Evolutionary conservation across 2,888 invertebrate genomes (phyloP), one percentile per base, ranked within the genome.

Genomic region (Subacronicta megacephala): DNA sequence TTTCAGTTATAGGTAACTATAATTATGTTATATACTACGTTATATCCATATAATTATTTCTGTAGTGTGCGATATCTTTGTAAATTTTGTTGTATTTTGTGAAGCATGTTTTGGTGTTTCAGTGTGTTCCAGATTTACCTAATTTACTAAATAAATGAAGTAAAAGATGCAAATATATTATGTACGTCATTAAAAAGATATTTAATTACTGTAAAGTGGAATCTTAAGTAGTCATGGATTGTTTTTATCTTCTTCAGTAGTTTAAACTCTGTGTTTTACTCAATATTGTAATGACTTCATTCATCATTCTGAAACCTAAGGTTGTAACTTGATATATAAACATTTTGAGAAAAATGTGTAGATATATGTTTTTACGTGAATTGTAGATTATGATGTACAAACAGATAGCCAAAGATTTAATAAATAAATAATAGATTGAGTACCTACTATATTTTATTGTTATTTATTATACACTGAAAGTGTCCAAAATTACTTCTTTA

Each of bases 251-350:
- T 67, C 43, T 71, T 75, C 42, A 58, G 75, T 78, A 80, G 74
- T 68, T 76, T 63, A 60, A 65, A 74, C 70, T 78, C 43, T 66
- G 71, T 72, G 53, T 72, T 71, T 77, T 52, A 59, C 65, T 69
- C 59, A 67, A 44, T 59, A 53, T 18, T 46, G n/a, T 66, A 78
- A 73, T 60, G 54, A 68, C 84, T 84, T 84, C 80, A 86, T 83
- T 83, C 80, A 87, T 88, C 83, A 88, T 83, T 85, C 84, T 87
- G 93, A 86, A 93, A 93, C 89, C 72, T 90, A 93, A 86, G 93
- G 93, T 94, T 94, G 93, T 94, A 92, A 91, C 87, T 93, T 82
- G 87, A 89, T 92, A 92, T 90, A 89, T 88, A 90, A 72, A 89
- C 82, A 79, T 85, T 87, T 88, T 86, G 82, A 88, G 72, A 77